These are phyloP conservation scores for Amia ocellicauda DNA, from an alignment of 2,113 vertebrate genomes.

Conservation along the genomic window DNA sequence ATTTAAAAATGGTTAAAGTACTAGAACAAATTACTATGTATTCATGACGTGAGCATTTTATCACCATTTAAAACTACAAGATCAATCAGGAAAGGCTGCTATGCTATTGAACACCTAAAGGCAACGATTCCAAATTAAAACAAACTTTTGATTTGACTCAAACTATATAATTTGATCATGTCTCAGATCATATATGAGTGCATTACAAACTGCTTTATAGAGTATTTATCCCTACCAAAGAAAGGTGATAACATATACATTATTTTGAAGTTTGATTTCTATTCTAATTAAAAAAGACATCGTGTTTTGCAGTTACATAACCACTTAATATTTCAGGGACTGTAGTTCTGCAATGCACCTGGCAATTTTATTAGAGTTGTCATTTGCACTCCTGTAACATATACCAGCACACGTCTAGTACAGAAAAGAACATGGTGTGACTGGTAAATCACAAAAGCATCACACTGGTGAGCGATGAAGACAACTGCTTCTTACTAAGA, in stretches of 20 bases:
- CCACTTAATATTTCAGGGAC: no score
- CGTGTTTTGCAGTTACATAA: no score
- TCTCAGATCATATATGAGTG: no score
- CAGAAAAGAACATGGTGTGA: constrained; percentile 20
- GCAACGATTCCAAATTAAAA: no score
- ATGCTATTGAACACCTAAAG: no score
- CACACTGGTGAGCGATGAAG: constrained; percentile 62
- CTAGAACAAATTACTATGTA: constrained; percentile 42
- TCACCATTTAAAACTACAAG: constrained; percentile 37
- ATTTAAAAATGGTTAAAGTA: constrained; percentile 33
- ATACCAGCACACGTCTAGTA: neutral
- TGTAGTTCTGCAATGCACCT: neutral
- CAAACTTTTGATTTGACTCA: no score
- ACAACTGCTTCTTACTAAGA: constrained; percentile 76
- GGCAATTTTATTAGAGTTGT: neutral
- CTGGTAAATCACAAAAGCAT: constrained; percentile 61
- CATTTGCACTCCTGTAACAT: neutral
- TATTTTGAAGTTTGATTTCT: no score
- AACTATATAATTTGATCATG: no score
- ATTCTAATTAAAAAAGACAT: no score
- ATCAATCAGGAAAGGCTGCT: constrained; percentile 8
- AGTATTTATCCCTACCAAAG: no score
- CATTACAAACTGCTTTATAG: no score
- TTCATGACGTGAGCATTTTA: constrained; percentile 52
- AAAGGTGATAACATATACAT: no score